phyloP scores from a whole-genome alignment of 2,888 invertebrate genomes.

The Glaucopsyche alexis region DNA sequence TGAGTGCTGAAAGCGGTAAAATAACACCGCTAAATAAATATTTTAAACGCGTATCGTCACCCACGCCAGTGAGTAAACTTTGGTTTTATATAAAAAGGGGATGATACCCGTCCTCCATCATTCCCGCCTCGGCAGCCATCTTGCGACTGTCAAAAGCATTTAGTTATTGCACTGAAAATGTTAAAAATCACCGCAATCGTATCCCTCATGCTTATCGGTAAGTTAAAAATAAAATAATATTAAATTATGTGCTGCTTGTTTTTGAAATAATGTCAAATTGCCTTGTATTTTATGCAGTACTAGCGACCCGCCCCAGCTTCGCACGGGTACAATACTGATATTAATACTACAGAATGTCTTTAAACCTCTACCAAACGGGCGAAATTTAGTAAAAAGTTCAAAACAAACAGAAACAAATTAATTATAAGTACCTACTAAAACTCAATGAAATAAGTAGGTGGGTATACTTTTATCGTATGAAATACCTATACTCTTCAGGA shows the following conservation, averaged over 20 bases:
- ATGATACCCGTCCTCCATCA: constrained; percentile 43
- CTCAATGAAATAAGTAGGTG: too few species aligned
- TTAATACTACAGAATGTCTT: too few species aligned
- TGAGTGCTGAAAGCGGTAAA: constrained; percentile 36
- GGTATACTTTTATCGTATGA: too few species aligned
- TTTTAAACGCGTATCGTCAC: constrained; percentile 43
- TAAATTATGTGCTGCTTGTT: not conserved
- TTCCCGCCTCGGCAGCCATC: constrained; percentile 50
- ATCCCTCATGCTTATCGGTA: constrained; percentile 67
- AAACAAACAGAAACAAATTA: too few species aligned
- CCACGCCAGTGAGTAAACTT: constrained; percentile 55
- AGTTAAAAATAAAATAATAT: constrained; percentile 44
- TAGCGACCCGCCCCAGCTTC: too few species aligned
- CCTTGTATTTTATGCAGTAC: too few species aligned
- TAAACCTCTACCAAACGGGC: too few species aligned
- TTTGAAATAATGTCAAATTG: too few species aligned
- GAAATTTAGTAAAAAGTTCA: too few species aligned
- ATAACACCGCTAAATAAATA: constrained; percentile 41
- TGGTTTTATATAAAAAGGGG: constrained; percentile 57
- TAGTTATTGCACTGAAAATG: constrained; percentile 50
- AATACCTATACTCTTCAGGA: too few species aligned
- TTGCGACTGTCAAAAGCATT: constrained; percentile 40
- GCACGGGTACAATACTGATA: too few species aligned
- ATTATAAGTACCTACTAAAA: too few species aligned
- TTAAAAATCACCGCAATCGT: constrained; percentile 62